phyloP scores from a whole-genome alignment of 2,888 invertebrate genomes.

The Andrena dorsata region DNA sequence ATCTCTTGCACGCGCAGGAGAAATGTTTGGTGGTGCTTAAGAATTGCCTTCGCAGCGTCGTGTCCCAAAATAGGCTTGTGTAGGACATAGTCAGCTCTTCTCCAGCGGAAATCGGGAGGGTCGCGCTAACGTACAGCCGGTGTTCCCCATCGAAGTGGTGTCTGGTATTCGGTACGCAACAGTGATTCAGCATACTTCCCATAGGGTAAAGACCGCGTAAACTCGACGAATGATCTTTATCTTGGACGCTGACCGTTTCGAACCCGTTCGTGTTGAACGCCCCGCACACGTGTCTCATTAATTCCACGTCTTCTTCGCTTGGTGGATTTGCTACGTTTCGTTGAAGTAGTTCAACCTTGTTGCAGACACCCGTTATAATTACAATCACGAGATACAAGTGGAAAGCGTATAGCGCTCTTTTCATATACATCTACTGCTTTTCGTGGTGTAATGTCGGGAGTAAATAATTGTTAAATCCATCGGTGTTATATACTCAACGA shows the following conservation, averaged over 20 bases:
- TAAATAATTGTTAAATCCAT: too few species aligned
- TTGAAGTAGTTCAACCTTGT: constrained; percentile 82
- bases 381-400: not conserved
- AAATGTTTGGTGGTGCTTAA: constrained; percentile 90
- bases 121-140: constrained; percentile 88
- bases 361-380: constrained; percentile 17
- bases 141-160: constrained; percentile 87
- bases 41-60: constrained; percentile 88
- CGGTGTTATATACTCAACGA: too few species aligned
- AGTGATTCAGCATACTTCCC: constrained; percentile 89
- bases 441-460: too few species aligned
- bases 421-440: not conserved
- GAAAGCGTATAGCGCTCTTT: not conserved
- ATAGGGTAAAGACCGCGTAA: constrained; percentile 89
- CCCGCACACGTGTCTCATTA: constrained; percentile 87
- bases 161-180: constrained; percentile 89
- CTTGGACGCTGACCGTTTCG: constrained; percentile 86
- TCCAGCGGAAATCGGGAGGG: constrained; percentile 87
- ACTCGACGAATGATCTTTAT: constrained; percentile 83
- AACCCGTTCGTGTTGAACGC: constrained; percentile 90
- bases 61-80: constrained; percentile 89
- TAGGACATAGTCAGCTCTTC: constrained; percentile 89
- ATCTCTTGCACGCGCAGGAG: constrained; percentile 88
- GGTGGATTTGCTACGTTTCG: constrained; percentile 85
- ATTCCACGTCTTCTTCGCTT: constrained; percentile 86